Percentiles rank a stretch among this genome's conserved stretches.
These are phyloP conservation scores for Lonchura striata DNA, from an alignment of 2,113 vertebrate species.

Conservation along the genomic window DNA sequence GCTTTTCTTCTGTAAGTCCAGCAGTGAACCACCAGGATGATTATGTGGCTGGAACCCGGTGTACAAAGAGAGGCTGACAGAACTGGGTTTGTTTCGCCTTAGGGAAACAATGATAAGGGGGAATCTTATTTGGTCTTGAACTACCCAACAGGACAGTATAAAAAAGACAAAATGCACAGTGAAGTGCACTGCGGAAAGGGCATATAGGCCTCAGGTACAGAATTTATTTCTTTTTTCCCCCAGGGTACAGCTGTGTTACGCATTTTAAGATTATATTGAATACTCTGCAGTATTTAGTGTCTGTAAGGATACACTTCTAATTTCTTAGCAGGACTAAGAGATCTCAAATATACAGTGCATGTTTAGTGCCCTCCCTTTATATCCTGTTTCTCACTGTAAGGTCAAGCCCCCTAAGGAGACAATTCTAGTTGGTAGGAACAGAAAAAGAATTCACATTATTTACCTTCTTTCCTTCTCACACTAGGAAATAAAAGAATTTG, in stretches of 20 bases:
- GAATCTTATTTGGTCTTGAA: not conserved
- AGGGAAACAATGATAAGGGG: not conserved
- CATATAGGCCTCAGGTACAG: not conserved
- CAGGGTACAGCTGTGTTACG: not conserved
- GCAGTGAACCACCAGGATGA: not conserved
- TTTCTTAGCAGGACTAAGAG: not conserved
- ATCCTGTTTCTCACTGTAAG: not conserved
- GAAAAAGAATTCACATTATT: not conserved
- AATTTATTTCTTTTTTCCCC: not conserved
- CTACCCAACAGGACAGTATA: not conserved
- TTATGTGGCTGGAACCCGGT: not conserved
- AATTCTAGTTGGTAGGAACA: not conserved
- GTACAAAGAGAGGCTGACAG: not conserved
- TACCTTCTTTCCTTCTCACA: not conserved
- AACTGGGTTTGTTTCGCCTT: not conserved
- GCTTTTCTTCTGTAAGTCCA: not conserved
- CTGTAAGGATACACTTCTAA: not conserved
- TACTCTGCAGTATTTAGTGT: not conserved
- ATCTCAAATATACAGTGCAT: not conserved
- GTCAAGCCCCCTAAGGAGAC: not conserved
- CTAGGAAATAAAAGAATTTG: not conserved
- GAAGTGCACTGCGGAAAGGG: not conserved
- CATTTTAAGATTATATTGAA: not conserved
- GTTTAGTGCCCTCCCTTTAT: not conserved
- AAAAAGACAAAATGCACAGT: not conserved